A percentile compares a stretch with the other conserved stretches of the same genome.
Evolutionary conservation across 2,888 invertebrate genomes (phyloP).

Genomic region (Panzeria rudis): DNA sequence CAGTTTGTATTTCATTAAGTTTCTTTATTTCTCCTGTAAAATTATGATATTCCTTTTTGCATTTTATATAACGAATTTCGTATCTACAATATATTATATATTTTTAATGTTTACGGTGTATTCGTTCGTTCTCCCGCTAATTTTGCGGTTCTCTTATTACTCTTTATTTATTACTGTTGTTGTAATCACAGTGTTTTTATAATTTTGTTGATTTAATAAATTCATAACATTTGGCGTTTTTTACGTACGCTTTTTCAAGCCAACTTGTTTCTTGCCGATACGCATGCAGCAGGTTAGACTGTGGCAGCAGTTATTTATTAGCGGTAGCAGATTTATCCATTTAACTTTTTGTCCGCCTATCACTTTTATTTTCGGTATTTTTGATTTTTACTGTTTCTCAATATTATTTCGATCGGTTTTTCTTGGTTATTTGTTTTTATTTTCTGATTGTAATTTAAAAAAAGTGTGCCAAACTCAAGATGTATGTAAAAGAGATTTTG

Average conservation of each 20-base stretch:
- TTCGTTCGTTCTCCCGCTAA: too few species aligned
- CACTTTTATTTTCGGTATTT: slow-evolving; percentile 14
- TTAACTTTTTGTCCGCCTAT: not conserved
- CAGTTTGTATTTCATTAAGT: too few species aligned
- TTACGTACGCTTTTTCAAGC: not conserved
- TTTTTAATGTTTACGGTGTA: too few species aligned
- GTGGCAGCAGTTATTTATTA: not conserved
- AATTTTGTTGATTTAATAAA: slow-evolving; percentile 46
- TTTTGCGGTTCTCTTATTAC: too few species aligned
- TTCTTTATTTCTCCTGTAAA: too few species aligned
- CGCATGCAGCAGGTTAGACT: too few species aligned
- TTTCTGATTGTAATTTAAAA: not conserved
- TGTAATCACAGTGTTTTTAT: too few species aligned
- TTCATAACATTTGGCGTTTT: slow-evolving; percentile 39
- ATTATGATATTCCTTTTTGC: too few species aligned
- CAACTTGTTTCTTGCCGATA: slow-evolving; percentile 18
- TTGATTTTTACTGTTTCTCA: slow-evolving; percentile 20
- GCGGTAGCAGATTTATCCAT: not conserved
- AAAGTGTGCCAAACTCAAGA: slow-evolving; percentile 57
- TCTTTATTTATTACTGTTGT: too few species aligned
- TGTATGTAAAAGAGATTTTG: slow-evolving; percentile 34
- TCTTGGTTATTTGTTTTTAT: not conserved
- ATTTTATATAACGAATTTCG: too few species aligned
- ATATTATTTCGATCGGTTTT: slow-evolving; percentile 42
- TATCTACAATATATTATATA: too few species aligned